Evolutionary conservation across 1,140 invertebrate species (phyloP).

Genomic region (Leptoteleia sp.): DNA sequence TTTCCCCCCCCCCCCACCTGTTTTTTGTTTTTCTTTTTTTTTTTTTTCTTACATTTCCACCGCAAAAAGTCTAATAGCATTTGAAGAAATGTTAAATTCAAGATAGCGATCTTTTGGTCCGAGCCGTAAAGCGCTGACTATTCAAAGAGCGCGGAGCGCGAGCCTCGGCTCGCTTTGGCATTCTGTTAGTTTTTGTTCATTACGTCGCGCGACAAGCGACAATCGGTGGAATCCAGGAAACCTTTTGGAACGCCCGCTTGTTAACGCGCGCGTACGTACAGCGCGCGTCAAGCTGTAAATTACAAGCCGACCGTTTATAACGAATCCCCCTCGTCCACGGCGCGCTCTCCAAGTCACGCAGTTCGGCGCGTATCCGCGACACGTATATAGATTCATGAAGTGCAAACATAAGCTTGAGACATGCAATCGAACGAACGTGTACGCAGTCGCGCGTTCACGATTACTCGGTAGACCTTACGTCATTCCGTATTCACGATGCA

Average conservation of each 20-base stretch:
- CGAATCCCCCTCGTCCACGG: conserved; percentile 62
- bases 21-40: too few species aligned
- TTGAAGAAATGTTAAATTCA: conserved; percentile 1
- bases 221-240: conserved; percentile 38
- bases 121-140: not conserved
- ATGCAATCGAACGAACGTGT: conserved; percentile 52
- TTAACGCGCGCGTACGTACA: conserved; percentile 56
- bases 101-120: not conserved
- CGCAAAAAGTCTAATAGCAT: too few species aligned
- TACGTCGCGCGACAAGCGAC: conserved; percentile 11
- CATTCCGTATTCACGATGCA: conserved; percentile 75
- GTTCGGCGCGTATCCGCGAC: conserved; percentile 31
- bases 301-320: conserved; percentile 67
- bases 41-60: too few species aligned
- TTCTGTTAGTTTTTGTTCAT: conserved; percentile 34
- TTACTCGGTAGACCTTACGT: conserved; percentile 67
- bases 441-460: conserved; percentile 38
- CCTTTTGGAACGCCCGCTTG: conserved; percentile 60
- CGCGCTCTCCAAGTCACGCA: conserved; percentile 35
- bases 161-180: conserved; percentile 8
- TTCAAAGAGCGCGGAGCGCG: not conserved
- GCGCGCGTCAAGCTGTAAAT: conserved; percentile 64
- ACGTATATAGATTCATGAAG: conserved; percentile 59
- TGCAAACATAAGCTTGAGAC: conserved; percentile 56
- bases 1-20: too few species aligned